Evolutionary conservation across 1,140 invertebrate genomes (phyloP).

Genomic region (Drosophila erecta): DNA sequence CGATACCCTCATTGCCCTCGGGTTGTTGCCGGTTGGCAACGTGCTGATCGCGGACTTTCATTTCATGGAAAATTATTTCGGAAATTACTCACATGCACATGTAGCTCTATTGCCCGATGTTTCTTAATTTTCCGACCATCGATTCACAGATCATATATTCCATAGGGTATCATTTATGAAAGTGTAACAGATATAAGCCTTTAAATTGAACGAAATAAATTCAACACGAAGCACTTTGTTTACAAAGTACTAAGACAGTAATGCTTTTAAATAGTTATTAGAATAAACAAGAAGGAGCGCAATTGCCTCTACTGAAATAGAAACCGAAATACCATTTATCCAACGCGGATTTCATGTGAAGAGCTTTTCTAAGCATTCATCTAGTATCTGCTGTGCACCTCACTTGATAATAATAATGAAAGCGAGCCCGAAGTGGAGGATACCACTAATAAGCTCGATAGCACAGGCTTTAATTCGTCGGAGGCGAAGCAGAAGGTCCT

Average conservation of each 20-base stretch:
- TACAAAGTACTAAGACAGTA: too few species aligned
- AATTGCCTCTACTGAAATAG: too few species aligned
- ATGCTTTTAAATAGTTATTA: too few species aligned
- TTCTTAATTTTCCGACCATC: too few species aligned
- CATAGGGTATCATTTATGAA: background rate
- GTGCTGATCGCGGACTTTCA: background rate
- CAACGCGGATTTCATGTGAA: background rate
- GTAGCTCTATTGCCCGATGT: too few species aligned
- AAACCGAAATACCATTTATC: background rate
- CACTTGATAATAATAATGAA: slow-evolving; percentile 62
- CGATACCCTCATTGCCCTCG: slow-evolving; percentile 24
- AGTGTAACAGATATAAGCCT: background rate
- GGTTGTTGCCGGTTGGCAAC: background rate
- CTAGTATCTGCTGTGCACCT: slow-evolving; percentile 6
- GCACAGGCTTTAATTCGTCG: slow-evolving; percentile 56
- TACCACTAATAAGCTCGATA: slow-evolving; percentile 71
- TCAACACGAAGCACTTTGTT: too few species aligned
- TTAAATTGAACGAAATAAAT: too few species aligned
- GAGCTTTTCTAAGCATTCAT: background rate
- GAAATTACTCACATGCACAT: too few species aligned
- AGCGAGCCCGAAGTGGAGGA: background rate
- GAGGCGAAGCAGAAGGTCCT: slow-evolving; percentile 10
- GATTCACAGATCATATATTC: too few species aligned
- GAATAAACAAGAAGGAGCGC: too few species aligned
- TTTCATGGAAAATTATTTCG: background rate